Evolutionary conservation across 2,797 vertebrate genomes (phyloP).

Genomic region (Sarcoramphus papa): DNA sequence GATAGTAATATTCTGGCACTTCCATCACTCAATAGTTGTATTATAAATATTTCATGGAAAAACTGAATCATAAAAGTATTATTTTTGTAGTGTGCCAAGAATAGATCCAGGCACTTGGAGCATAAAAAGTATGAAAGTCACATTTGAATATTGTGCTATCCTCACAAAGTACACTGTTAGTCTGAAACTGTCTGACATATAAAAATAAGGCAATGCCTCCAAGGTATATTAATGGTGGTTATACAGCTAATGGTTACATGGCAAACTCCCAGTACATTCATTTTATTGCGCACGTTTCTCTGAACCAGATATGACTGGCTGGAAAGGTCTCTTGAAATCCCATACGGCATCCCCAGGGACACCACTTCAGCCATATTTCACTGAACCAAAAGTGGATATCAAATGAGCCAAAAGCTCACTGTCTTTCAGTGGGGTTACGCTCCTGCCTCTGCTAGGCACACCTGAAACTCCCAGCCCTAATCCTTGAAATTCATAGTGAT

Average conservation of each 20-base stretch:
- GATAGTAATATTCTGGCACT: constrained; percentile 47
- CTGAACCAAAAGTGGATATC: neutral
- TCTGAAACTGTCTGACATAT: constrained; percentile 38
- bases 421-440: neutral
- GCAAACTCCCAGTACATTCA: constrained; percentile 39
- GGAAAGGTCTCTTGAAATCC: constrained; percentile 52
- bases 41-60: constrained; percentile 65
- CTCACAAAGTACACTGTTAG: constrained; percentile 26
- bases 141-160: constrained; percentile 54
- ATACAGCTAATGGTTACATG: constrained; percentile 57
- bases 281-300: neutral
- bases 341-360: constrained; percentile 33
- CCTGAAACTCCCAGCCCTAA: neutral
- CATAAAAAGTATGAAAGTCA: constrained; percentile 57
- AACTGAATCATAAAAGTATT: constrained; percentile 49
- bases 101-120: constrained; percentile 52
- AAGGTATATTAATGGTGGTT: constrained; percentile 36
- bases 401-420: neutral
- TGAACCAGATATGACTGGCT: constrained; percentile 23
- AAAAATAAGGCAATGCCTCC: constrained; percentile 38
- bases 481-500: neutral
- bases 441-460: neutral
- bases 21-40: constrained; percentile 40
- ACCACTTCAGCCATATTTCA: neutral
- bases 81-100: constrained; percentile 60